These are phyloP conservation scores for Dynastes hyllus DNA, from an alignment of 2,888 invertebrate species.

Conservation along the genomic window DNA sequence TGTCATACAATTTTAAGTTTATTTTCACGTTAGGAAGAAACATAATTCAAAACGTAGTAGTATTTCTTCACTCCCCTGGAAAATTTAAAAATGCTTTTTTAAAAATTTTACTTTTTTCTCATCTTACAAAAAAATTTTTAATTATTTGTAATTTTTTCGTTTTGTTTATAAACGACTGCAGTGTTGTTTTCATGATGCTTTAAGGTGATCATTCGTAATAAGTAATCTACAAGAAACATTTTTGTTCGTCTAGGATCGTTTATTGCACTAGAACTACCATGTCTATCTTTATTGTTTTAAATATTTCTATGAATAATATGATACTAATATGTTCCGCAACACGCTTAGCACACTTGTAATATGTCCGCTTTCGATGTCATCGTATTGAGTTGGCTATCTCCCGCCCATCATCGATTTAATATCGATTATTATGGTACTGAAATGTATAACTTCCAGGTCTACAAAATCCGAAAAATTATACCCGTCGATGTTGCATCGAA, in stretches of 20 bases:
- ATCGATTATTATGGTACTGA: too few species aligned
- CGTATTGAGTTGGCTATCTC: conserved; percentile 32
- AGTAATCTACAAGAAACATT: not conserved
- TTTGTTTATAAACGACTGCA: too few species aligned
- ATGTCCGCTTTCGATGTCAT: conserved; percentile 51
- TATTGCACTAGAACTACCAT: not conserved
- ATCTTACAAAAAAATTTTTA: too few species aligned
- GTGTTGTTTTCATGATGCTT: too few species aligned
- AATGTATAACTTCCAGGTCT: conserved; percentile 77
- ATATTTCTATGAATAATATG: conserved; percentile 42
- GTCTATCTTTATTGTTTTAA: not conserved
- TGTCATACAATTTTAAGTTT: too few species aligned
- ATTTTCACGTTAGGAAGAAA: too few species aligned
- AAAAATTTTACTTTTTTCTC: too few species aligned
- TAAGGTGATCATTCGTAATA: not conserved
- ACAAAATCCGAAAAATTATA: conserved; percentile 97
- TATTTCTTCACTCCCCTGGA: too few species aligned
- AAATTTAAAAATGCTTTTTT: too few species aligned
- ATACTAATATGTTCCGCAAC: conserved; percentile 43
- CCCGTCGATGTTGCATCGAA: conserved; percentile 91
- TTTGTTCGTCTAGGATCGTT: too few species aligned
- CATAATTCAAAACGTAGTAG: too few species aligned
- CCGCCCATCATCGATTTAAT: not conserved
- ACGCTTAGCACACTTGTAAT: conserved; percentile 55
- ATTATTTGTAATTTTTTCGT: too few species aligned